phyloP scores from a whole-genome alignment of 2,113 vertebrate genomes.

The Pelmatolapia mariae region DNA sequence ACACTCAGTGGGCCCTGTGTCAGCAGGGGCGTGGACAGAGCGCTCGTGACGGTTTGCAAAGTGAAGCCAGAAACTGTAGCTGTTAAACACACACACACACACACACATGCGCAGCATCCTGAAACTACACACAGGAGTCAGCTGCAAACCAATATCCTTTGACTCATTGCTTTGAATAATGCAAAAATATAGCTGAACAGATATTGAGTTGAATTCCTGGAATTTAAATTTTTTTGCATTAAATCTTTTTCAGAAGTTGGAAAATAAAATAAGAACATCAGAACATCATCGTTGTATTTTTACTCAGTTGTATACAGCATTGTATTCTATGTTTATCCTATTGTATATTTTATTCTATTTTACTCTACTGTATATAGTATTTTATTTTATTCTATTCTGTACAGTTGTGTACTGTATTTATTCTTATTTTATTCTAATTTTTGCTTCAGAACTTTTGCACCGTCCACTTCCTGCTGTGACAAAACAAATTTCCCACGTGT shows the following conservation, averaged over 20 bases:
- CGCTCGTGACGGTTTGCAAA: neutral
- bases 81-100: neutral
- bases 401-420: too few species aligned
- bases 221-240: neutral
- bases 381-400: too few species aligned
- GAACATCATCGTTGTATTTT: too few species aligned
- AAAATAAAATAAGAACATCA: neutral
- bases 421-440: too few species aligned
- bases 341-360: too few species aligned
- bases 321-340: too few species aligned
- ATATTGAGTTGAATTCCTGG: neutral
- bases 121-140: neutral
- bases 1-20: neutral
- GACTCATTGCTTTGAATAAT: neutral
- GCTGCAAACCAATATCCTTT: neutral
- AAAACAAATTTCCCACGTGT: too few species aligned
- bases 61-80: neutral
- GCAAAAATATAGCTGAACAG: neutral
- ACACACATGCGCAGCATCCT: neutral
- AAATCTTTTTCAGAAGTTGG: accelerated
- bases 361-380: too few species aligned
- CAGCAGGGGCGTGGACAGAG: neutral
- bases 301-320: too few species aligned
- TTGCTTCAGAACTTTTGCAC: too few species aligned
- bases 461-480: too few species aligned